A percentile compares a stretch with the other conserved stretches of the same genome.
These are phyloP conservation scores for Battus philenor DNA, from an alignment of 1,140 invertebrate species.

Conservation along the genomic window DNA sequence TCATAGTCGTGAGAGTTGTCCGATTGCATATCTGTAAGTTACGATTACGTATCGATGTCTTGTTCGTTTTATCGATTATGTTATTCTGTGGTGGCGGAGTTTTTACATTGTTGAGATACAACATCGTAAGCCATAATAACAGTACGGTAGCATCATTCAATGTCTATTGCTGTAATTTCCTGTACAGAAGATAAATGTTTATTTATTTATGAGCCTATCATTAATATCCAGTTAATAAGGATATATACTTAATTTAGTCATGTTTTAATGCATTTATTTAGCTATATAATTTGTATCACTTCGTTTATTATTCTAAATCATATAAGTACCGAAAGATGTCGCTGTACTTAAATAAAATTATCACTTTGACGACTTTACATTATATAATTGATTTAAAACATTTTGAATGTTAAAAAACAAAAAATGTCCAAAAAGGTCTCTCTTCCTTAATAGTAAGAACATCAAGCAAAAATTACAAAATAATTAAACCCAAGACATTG, in stretches of 20 bases:
- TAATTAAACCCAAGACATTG: no score
- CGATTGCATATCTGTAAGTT: neutral
- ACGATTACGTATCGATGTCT: neutral
- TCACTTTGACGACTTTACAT: no score
- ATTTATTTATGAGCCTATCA: slow-evolving; percentile 3
- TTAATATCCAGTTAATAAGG: neutral
- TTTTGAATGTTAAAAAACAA: no score
- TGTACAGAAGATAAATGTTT: neutral
- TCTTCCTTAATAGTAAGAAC: no score
- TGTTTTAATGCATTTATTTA: neutral
- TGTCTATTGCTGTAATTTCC: slow-evolving; percentile 6
- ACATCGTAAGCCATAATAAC: neutral
- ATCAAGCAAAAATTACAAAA: no score
- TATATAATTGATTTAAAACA: no score
- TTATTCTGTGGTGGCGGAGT: neutral
- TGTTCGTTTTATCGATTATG: neutral
- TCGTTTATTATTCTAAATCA: no score
- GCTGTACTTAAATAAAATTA: no score
- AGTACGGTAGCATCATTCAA: slow-evolving; percentile 1
- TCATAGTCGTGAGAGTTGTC: no score
- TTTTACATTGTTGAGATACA: slow-evolving; percentile 3
- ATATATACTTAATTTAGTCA: neutral
- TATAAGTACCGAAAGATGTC: no score
- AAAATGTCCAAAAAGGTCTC: no score
- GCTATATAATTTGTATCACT: neutral